Conservation (phyloP, 1,140 invertebrate species). For the Bombus terrestris region DNA sequence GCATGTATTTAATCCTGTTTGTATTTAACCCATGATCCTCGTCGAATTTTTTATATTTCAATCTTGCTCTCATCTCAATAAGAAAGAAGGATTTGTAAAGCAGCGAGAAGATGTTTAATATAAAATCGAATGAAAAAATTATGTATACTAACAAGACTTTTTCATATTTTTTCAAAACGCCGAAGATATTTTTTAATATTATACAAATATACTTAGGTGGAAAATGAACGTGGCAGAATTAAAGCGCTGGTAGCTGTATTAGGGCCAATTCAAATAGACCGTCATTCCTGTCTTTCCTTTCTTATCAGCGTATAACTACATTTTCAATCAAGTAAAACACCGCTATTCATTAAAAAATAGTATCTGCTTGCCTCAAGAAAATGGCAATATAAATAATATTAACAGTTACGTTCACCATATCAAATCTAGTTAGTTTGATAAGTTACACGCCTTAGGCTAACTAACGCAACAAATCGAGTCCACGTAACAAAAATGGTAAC, state of each 20-base stretch:
- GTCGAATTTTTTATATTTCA: too few species aligned
- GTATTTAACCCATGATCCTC: too few species aligned
- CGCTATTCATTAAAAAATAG: neutral
- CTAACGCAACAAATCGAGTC: neutral
- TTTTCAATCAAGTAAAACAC: neutral
- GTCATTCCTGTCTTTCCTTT: neutral
- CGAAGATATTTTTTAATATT: too few species aligned
- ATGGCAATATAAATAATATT: neutral
- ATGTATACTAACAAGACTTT: too few species aligned
- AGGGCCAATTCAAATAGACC: neutral
- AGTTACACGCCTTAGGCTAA: neutral
- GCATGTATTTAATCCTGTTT: neutral
- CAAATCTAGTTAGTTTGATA: neutral
- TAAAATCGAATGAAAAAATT: too few species aligned
- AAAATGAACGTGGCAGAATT: too few species aligned
- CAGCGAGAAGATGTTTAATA: too few species aligned
- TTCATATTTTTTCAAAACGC: too few species aligned
- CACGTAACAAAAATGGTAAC: neutral
- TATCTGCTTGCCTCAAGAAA: neutral
- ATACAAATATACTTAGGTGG: too few species aligned
- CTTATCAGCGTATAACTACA: neutral
- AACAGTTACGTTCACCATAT: neutral
- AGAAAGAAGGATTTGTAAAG: too few species aligned
- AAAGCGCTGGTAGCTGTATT: too few species aligned
- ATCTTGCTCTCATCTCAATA: too few species aligned